A percentile compares a stretch with the other conserved stretches of the same genome.
These are phyloP conservation scores for Synergus itoensis DNA, from an alignment of 2,888 invertebrate species.

Conservation along the genomic window DNA sequence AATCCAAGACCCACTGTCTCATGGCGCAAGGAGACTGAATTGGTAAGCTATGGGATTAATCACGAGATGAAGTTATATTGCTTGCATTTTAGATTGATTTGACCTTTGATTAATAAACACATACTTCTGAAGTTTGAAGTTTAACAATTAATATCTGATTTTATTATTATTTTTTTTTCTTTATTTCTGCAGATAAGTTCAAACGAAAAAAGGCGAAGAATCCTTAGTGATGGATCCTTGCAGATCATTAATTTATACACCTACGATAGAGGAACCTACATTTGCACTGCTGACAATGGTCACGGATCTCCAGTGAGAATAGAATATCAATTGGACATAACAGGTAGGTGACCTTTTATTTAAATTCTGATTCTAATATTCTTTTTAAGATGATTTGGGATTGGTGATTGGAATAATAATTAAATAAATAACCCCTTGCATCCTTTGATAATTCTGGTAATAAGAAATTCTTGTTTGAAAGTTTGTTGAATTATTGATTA, in stretches of 20 bases:
- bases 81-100: no score
- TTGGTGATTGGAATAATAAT: not conserved
- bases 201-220: constrained; percentile 85
- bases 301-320: constrained; percentile 84
- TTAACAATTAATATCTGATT: not conserved
- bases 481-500: not conserved
- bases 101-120: no score
- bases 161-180: not conserved
- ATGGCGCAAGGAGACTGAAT: constrained; percentile 87
- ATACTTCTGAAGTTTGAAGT: no score
- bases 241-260: constrained; percentile 90
- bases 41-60: constrained; percentile 78
- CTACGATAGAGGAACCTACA: constrained; percentile 91
- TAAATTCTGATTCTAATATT: not conserved
- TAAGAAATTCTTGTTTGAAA: constrained; percentile 3
- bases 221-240: constrained; percentile 86
- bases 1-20: constrained; percentile 88
- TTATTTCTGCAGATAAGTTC: constrained; percentile 83
- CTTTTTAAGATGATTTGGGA: not conserved
- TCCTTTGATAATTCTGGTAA: not conserved
- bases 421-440: constrained; percentile 5
- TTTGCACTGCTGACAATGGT: constrained; percentile 91
- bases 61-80: no score
- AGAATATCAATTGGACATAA: constrained; percentile 85
- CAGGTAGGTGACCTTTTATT: constrained; percentile 81